These are phyloP conservation scores for Zonitis immaculata DNA, from an alignment of 2,888 invertebrate species.

Conservation along the genomic window DNA sequence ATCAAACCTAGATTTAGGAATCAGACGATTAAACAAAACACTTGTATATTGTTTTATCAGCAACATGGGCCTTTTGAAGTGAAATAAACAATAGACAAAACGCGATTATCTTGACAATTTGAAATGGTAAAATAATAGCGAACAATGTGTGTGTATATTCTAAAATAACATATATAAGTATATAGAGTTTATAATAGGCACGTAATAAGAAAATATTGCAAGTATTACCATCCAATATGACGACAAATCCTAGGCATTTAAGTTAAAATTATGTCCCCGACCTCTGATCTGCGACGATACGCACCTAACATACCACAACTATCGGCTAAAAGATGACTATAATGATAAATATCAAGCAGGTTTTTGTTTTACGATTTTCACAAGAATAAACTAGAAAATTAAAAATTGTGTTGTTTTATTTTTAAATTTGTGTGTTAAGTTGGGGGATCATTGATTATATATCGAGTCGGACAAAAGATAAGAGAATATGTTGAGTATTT, in stretches of 20 bases:
- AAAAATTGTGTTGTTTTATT: too few species aligned
- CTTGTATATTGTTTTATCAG: too few species aligned
- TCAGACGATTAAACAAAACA: too few species aligned
- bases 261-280: slow-evolving; percentile 27
- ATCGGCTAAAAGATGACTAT: not conserved
- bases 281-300: slow-evolving; percentile 24
- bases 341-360: not conserved
- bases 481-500: slow-evolving; percentile 3
- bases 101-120: slow-evolving; percentile 3
- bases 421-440: too few species aligned
- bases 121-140: not conserved
- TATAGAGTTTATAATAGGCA: not conserved
- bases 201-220: slow-evolving; percentile 4
- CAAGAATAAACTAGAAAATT: too few species aligned
- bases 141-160: not conserved
- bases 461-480: not conserved
- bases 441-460: too few species aligned
- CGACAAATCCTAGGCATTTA: slow-evolving; percentile 25
- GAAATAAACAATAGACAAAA: too few species aligned
- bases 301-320: slow-evolving; percentile 4
- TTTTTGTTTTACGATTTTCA: too few species aligned
- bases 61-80: too few species aligned
- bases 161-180: not conserved
- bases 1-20: too few species aligned
- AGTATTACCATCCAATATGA: slow-evolving; percentile 1